Conservation (phyloP, 1,140 invertebrate genomes). For the Rhyzopertha dominica region DNA sequence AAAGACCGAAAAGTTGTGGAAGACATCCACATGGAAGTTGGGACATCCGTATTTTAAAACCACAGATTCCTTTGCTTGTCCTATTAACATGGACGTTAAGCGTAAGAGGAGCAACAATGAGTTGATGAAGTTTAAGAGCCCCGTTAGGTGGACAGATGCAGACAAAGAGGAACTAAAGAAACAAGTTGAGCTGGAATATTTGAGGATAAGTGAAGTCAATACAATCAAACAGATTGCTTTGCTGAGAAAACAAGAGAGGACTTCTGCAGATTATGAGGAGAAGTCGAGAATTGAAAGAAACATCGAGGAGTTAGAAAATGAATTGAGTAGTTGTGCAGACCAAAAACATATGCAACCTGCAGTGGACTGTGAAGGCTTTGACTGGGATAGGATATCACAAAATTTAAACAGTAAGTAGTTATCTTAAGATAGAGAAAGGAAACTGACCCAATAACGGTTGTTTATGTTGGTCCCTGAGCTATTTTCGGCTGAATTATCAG, state of each 20-base stretch:
- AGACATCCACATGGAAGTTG: slow-evolving; percentile 22
- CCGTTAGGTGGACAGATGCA: slow-evolving; percentile 23
- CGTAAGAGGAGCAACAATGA: slow-evolving; percentile 29
- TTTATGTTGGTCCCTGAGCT: slow-evolving; percentile 29
- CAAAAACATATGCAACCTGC: slow-evolving; percentile 15
- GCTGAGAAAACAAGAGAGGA: slow-evolving; percentile 3
- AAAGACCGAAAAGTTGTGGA: neutral
- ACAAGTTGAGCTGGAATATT: slow-evolving; percentile 15
- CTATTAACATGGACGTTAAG: slow-evolving; percentile 31
- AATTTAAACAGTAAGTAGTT: slow-evolving; percentile 21
- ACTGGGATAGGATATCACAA: slow-evolving; percentile 28
- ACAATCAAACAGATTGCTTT: slow-evolving; percentile 10
- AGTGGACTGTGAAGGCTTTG: slow-evolving; percentile 23
- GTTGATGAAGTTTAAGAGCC: slow-evolving; percentile 22
- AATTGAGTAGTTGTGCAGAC: neutral
- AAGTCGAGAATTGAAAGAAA: slow-evolving; percentile 16
- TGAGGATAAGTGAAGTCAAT: neutral
- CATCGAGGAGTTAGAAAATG: slow-evolving; percentile 12
- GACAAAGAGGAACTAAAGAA: slow-evolving; percentile 18
- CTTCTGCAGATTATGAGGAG: slow-evolving; percentile 6
- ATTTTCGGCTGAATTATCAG: slow-evolving; percentile 1
- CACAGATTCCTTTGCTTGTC: slow-evolving; percentile 27
- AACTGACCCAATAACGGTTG: no score
- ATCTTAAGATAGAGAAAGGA: neutral
- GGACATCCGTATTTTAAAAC: slow-evolving; percentile 42